Conservation (phyloP, 2,888 invertebrate species). For the Ichneumoninae sp. region DNA sequence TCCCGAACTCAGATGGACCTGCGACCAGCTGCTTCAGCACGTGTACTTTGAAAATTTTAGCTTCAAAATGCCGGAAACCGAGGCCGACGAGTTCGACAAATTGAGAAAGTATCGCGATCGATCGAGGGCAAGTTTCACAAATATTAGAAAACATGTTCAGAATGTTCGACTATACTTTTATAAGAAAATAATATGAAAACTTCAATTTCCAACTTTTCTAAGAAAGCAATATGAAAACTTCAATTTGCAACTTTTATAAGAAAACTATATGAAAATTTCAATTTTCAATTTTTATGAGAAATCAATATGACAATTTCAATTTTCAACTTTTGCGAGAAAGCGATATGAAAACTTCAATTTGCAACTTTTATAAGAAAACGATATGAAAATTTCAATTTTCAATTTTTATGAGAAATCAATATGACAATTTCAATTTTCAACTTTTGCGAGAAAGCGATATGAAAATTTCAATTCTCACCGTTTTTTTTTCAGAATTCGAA, state of each 20-base stretch:
- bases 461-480: conserved; percentile 30
- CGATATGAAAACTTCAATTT: no score
- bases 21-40: conserved; percentile 95
- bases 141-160: not conserved
- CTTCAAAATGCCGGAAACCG: conserved; percentile 91
- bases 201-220: conserved; percentile 13
- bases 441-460: no score
- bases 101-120: conserved; percentile 86
- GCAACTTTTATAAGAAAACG: no score
- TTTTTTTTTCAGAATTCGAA: conserved; percentile 83
- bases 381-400: no score
- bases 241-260: conserved; percentile 11
- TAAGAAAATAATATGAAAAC: no score
- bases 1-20: conserved; percentile 95
- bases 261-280: no score
- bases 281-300: no score
- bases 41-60: conserved; percentile 96
- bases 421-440: no score
- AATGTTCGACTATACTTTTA: no score
- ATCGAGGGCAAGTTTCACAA: conserved; percentile 86
- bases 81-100: conserved; percentile 88
- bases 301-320: no score
- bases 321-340: no score
- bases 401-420: no score
- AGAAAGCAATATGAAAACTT: not conserved